A percentile compares a stretch with the other conserved stretches of the same genome.
These are phyloP conservation scores for Ennomos fuscantarius DNA, from an alignment of 2,888 invertebrate species.

Conservation along the genomic window DNA sequence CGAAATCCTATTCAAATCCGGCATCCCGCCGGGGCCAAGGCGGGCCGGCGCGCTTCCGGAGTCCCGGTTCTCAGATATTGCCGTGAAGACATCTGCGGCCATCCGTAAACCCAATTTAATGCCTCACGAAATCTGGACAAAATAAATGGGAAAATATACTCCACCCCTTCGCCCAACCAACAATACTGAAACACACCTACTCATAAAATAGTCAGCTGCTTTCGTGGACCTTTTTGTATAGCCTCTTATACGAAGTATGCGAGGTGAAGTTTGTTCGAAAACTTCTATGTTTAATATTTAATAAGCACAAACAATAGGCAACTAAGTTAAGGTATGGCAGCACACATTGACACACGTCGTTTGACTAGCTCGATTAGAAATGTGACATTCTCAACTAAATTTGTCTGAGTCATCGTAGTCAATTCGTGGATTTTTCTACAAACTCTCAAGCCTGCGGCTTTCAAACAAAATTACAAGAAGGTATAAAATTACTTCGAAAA, in stretches of 20 bases:
- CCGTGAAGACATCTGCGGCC: slow-evolving; percentile 72
- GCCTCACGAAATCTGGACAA: slow-evolving; percentile 72
- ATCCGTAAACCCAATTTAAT: slow-evolving; percentile 76
- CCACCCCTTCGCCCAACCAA: slow-evolving; percentile 32
- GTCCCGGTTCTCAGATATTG: slow-evolving; percentile 51
- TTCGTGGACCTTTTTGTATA: slow-evolving; percentile 33
- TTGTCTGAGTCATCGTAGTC: neutral
- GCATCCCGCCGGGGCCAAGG: slow-evolving; percentile 33
- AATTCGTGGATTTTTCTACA: neutral
- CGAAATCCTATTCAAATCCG: slow-evolving; percentile 60
- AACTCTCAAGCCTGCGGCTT: neutral
- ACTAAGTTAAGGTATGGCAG: slow-evolving; percentile 10
- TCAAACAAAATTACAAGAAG: slow-evolving; percentile 13
- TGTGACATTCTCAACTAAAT: neutral
- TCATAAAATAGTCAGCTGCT: slow-evolving; percentile 36
- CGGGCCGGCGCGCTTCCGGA: slow-evolving; percentile 40
- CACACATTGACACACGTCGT: slow-evolving; percentile 14
- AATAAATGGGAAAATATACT: slow-evolving; percentile 58
- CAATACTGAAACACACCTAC: slow-evolving; percentile 35
- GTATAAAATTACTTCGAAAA: slow-evolving; percentile 15
- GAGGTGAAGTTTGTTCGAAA: slow-evolving; percentile 27
- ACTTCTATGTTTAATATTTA: slow-evolving; percentile 30
- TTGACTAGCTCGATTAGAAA: slow-evolving; percentile 18
- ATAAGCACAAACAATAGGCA: slow-evolving; percentile 18
- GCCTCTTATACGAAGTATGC: slow-evolving; percentile 30